Evolutionary conservation across 92 coral and sea anemone genomes (phyloP).

Genomic region (Palythoa caribaeorum): DNA sequence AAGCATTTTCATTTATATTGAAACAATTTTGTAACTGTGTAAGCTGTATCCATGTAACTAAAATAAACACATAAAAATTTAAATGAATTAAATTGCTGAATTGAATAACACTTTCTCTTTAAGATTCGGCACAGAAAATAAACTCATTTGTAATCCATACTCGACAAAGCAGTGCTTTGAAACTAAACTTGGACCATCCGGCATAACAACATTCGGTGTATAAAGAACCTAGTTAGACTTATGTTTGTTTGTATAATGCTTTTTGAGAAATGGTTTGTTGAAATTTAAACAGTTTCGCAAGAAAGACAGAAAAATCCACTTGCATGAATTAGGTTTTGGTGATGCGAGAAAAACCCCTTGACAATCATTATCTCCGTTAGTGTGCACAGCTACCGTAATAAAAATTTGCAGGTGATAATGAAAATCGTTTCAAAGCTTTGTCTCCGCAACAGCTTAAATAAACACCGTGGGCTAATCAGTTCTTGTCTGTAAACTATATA

Average conservation of each 20-base stretch:
- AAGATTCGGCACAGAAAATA: neutral
- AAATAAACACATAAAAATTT: neutral
- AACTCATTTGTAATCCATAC: slow-evolving; percentile 39
- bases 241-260: neutral
- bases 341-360: neutral
- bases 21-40: neutral
- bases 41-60: slow-evolving; percentile 3
- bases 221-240: neutral
- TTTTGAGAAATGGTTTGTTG: neutral
- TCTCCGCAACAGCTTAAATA: slow-evolving; percentile 30
- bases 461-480: slow-evolving; percentile 32
- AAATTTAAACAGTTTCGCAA: neutral
- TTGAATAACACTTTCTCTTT: slow-evolving; percentile 8
- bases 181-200: neutral
- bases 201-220: neutral
- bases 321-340: neutral
- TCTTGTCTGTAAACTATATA: neutral
- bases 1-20: neutral
- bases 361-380: neutral
- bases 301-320: neutral
- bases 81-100: neutral
- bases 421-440: slow-evolving; percentile 7
- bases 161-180: neutral
- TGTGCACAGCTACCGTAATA: slow-evolving; percentile 4
- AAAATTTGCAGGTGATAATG: slow-evolving; percentile 26